Evolutionary conservation across 1,140 invertebrate species (phyloP).

Genomic region (Aphis gossypii): DNA sequence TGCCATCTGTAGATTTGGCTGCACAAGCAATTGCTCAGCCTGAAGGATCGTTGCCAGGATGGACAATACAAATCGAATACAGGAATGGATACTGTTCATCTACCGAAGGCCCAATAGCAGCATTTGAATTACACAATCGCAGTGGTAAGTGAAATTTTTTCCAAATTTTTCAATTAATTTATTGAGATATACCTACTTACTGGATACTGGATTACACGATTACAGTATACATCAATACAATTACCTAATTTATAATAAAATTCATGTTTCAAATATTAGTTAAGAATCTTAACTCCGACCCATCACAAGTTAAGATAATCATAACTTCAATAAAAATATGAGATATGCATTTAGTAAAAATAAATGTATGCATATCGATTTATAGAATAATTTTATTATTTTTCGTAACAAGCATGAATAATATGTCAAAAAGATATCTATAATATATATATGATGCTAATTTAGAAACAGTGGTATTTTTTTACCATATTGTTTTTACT

Average conservation of each 20-base stretch:
- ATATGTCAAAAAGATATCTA: too few relatives aligned
- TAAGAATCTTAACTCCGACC: neutral
- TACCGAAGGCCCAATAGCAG: conserved; percentile 77
- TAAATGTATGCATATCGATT: neutral
- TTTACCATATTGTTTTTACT: too few relatives aligned
- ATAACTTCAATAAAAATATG: neutral
- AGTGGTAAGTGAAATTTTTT: conserved; percentile 67
- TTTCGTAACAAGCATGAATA: too few relatives aligned
- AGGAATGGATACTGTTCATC: conserved; percentile 83
- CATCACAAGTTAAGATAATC: neutral
- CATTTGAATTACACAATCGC: conserved; percentile 78
- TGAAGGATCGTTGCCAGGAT: conserved; percentile 71
- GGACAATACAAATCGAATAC: conserved; percentile 73
- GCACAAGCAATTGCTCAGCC: conserved; percentile 70
- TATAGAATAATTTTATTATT: too few relatives aligned
- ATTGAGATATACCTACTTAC: neutral
- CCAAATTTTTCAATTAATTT: neutral
- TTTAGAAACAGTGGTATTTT: too few relatives aligned
- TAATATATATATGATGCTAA: too few relatives aligned
- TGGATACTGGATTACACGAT: neutral
- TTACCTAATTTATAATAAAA: neutral
- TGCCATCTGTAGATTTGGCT: conserved; percentile 78
- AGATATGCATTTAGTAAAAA: neutral
- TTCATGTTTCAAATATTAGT: neutral
- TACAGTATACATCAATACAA: neutral